A percentile compares a stretch with the other conserved stretches of the same genome.
Conservation (phyloP, 2,797 vertebrate species). For the Jordanella pulchra region DNA sequence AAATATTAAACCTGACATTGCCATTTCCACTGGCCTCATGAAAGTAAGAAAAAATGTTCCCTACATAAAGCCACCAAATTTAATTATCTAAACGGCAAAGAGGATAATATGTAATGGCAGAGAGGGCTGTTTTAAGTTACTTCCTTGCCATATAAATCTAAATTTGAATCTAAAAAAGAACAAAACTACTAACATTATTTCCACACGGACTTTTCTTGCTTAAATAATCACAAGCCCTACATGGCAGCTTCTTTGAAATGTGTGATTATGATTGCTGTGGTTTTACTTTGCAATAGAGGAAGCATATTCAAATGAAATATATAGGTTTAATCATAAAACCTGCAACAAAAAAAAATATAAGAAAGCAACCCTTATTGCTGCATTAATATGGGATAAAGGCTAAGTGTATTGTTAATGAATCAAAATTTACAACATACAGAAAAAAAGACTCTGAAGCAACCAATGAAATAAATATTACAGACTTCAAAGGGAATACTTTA, state of each 20-base stretch:
- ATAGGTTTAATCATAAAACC: not conserved
- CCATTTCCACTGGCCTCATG: conserved; percentile 23
- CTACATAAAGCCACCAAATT: conserved; percentile 9
- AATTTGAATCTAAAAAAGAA: conserved; percentile 11
- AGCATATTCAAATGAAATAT: not conserved
- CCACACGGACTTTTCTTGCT: conserved; percentile 14
- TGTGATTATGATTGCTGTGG: not conserved
- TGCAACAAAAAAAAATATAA: conserved; percentile 3
- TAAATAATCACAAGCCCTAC: conserved; percentile 19
- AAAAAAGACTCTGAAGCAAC: conserved; percentile 6
- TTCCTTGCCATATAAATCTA: conserved; percentile 8
- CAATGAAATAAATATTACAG: conserved; percentile 13
- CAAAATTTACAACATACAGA: conserved; percentile 11
- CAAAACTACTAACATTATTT: conserved; percentile 14
- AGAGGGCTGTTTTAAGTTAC: conserved; percentile 15
- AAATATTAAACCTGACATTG: conserved; percentile 43
- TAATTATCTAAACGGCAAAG: conserved; percentile 15
- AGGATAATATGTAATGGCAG: not conserved
- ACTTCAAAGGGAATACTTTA: conserved; percentile 31
- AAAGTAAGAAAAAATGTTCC: conserved; percentile 27
- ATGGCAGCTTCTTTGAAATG: conserved; percentile 14
- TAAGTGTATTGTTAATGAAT: not conserved
- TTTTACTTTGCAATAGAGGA: conserved; percentile 13
- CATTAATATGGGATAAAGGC: not conserved
- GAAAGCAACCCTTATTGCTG: not conserved